Base-by-base conservation (phyloP, 2,888 invertebrate species). In the Phaonia tiefii region DNA sequence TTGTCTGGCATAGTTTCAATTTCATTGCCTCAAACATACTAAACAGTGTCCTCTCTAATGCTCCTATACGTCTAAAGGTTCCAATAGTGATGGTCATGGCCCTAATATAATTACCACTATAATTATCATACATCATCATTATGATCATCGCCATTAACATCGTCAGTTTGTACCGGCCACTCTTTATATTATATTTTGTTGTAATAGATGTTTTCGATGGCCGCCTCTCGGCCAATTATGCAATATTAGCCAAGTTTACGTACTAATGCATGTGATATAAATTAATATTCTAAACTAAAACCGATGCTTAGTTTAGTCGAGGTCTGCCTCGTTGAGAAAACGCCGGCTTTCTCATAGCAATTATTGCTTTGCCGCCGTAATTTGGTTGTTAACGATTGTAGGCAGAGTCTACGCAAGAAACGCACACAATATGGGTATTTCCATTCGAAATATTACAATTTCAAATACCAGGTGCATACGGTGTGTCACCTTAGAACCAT, bases 1-100 rank as follows among this genome's bases (percentile, higher is more conserved):
- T 3, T 31, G 31, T 31, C 8, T 5, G 31, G 4, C 8, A 31
- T 31, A 8, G 31, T 31, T 31, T 31, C 31, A 31, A 31, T 31
- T 31, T 22, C 60, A 31, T 31, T 31, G 31, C 31, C 8, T 31
- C 31, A n/a, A n/a, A n/a, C 69, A 51, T 71, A 37, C 54, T 60
- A 20, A 63, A 1, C 31, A 54, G 67, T 39, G 63, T 42, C 22
- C 20, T 63, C 22, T 22, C 42, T 22, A 54, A 39, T 54, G 69
- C 3, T 39, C 51, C 31, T 49, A 51, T 67, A 31, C 37, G 51
- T 51, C 42, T 22, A 13, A 26, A 15, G 22, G 42, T 63, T 49
- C 20, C 22, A 56, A 71, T 60, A 58, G 67, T 60, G 66, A 74
- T 80, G 74, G 66, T 67, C 77, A 66, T 71, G 80, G 80, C 44